phyloP scores from a whole-genome alignment of 2,888 invertebrate genomes.

The Epicampocera succincta region DNA sequence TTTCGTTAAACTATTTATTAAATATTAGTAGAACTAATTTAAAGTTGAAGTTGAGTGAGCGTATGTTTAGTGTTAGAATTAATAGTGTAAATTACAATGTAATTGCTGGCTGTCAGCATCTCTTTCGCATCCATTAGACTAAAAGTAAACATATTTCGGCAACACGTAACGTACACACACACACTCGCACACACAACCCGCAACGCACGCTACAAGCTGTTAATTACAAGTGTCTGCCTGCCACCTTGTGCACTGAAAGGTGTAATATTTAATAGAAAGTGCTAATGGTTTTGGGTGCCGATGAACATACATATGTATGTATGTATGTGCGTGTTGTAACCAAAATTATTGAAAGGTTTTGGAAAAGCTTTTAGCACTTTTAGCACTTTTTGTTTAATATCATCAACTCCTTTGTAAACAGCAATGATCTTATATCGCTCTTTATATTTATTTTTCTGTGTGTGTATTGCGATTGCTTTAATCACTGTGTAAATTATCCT shows the following conservation, averaged over 20 bases:
- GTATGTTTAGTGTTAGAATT: slow-evolving; percentile 35
- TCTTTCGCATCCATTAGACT: slow-evolving; percentile 47
- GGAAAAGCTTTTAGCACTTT: slow-evolving; percentile 64
- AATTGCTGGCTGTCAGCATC: slow-evolving; percentile 31
- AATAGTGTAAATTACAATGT: slow-evolving; percentile 40
- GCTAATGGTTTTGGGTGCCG: slow-evolving; percentile 65
- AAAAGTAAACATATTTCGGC: slow-evolving; percentile 28
- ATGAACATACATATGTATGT: too few species aligned
- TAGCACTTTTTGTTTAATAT: slow-evolving; percentile 3
- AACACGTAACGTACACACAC: slow-evolving; percentile 11
- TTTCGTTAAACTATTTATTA: slow-evolving; percentile 39
- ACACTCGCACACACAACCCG: too few species aligned
- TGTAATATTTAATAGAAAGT: slow-evolving; percentile 41
- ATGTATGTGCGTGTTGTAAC: slow-evolving; percentile 4
- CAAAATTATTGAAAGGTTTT: slow-evolving; percentile 21
- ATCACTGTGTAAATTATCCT: slow-evolving; percentile 82
- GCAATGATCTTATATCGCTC: not conserved
- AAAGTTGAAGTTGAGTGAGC: slow-evolving; percentile 39
- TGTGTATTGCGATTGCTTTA: slow-evolving; percentile 65
- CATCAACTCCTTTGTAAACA: not conserved
- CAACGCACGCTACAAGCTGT: slow-evolving; percentile 14
- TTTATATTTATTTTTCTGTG: slow-evolving; percentile 19
- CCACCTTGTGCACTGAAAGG: slow-evolving; percentile 36
- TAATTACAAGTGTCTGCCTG: slow-evolving; percentile 69
- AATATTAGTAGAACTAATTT: slow-evolving; percentile 59